A percentile compares a stretch with the other conserved stretches of the same genome.
These are phyloP conservation scores for Celastrina argiolus DNA, from an alignment of 2,888 invertebrate species.

Conservation along the genomic window DNA sequence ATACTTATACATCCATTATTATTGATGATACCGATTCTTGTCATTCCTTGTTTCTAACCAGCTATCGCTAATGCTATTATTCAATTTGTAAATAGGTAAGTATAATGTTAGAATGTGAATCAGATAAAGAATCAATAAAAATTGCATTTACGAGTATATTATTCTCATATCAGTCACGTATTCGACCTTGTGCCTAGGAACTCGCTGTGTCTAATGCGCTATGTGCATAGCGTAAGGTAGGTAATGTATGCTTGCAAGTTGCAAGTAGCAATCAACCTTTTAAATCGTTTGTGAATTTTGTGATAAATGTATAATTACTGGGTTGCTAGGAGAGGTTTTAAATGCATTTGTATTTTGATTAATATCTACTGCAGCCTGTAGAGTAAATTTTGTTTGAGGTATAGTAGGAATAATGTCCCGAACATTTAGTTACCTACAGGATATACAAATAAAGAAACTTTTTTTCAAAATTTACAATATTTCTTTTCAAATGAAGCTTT, in stretches of 20 bases:
- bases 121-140: slow-evolving; percentile 8
- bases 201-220: slow-evolving; percentile 10
- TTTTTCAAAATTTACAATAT: no score
- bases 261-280: neutral
- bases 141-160: slow-evolving; percentile 4
- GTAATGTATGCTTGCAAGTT: slow-evolving; percentile 1
- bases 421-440: no score
- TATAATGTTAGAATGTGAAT: neutral
- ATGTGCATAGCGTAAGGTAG: slow-evolving; percentile 2
- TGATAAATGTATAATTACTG: neutral
- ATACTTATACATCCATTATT: neutral
- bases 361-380: neutral
- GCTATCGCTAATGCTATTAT: neutral
- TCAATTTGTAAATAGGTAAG: neutral
- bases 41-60: neutral
- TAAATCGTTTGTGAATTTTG: neutral
- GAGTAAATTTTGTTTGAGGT: no score
- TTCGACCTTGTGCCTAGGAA: neutral
- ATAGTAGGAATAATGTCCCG: no score
- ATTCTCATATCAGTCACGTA: slow-evolving; percentile 2
- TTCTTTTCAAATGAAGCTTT: no score
- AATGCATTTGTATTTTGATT: neutral
- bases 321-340: neutral
- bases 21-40: neutral
- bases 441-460: no score